Evolutionary conservation across 2,888 invertebrate genomes (phyloP), one percentile per base, ranked within the genome.

Genomic region (Aethes cnicana): DNA sequence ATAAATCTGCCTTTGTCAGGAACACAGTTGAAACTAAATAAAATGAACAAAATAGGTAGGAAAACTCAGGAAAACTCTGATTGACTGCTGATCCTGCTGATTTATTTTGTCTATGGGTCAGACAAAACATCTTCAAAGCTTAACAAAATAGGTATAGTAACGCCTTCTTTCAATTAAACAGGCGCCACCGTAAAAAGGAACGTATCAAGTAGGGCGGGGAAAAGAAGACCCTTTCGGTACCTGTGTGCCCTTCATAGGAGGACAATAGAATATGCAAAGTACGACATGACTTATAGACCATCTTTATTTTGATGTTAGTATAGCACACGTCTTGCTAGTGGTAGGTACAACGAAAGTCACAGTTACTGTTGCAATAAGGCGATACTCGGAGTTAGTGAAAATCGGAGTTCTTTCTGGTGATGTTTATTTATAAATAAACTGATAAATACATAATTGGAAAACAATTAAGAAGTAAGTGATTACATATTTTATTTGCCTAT

Each of bases 201-300:
- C 32, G 39, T 25, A 26, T 5, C 9, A 54, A 69, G 71, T 68
- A 69, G 77, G 82, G 80, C 74, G 80, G 81, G 64, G 74, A 71
- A 65, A 66, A 26, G 25, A 58, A 63, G 68, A 69, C 78, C 82
- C 78, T 68, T 76, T 65, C 57, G 43, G 48, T 58, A 58, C 59
- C 44, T 52, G 50, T 50, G 37, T 37, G 30, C 50, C 43, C 35
- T 50, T 62, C 63, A 64, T 72, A 69, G 63, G 62, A 70, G 58
- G 66, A 77, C 72, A 81, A 81, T 74, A 66, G 69, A 54, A 64
- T 76, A 81, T 79, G 78, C 75, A 83, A 77, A 80, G 66, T 62
- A 59, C 64, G 54, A 69, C 61, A 68, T 70, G 61, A 72, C 66
- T 66, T 74, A 57, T 59, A 68, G 58, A 65, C 57, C 62, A 62